Evolutionary conservation across 2,797 vertebrate genomes (phyloP), one percentile per base, ranked within the genome.

Genomic region (Hoplostethus atlanticus): DNA sequence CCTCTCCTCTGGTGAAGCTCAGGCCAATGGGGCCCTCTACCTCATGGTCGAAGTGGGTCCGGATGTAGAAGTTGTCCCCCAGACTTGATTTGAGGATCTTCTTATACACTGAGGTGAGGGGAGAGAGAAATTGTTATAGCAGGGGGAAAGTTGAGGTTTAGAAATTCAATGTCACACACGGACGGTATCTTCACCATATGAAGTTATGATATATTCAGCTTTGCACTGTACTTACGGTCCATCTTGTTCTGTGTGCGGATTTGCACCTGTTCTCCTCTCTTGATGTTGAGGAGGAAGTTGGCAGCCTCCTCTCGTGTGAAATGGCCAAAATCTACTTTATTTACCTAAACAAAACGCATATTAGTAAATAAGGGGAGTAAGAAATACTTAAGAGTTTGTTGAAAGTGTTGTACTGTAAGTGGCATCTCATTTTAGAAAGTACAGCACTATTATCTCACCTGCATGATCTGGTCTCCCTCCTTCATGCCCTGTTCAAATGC

Each of bases 21-120:
- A 99, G 92, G 38, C 95, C 95, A 0, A 91, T 91, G 0, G 89
- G 94, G 0, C 86, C 79, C 0, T 96, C 96, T 0, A 96, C 90
- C 79, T 98, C 96, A 0, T 98, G 95, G 84, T 99, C 97, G 53
- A 97, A 99, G 91, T 99, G 98, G 0, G 96, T 96, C 28, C 98
- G 97, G 84, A 99, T 92, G 85, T 97, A 98, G 91, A 99, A 99
- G 0, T 97, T 99, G 84, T 99, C 98, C 0, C 96, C 96, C 73
- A 97, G 81, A 0, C 92, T 96, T 25, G 97, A 98, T 4, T 95
- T 95, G 10, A 95, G 83, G 91, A 98, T 96, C 81, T 97, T 98
- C 85, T 90, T 95, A 88, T 98, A 99, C 92, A 98, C 98, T 99
- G 83, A 56, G 6, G 44, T 58, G 2, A 38, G 4, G 7, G 25